Evolutionary conservation across 2,888 invertebrate genomes (phyloP).

Genomic region (Boloria euphrosyne): DNA sequence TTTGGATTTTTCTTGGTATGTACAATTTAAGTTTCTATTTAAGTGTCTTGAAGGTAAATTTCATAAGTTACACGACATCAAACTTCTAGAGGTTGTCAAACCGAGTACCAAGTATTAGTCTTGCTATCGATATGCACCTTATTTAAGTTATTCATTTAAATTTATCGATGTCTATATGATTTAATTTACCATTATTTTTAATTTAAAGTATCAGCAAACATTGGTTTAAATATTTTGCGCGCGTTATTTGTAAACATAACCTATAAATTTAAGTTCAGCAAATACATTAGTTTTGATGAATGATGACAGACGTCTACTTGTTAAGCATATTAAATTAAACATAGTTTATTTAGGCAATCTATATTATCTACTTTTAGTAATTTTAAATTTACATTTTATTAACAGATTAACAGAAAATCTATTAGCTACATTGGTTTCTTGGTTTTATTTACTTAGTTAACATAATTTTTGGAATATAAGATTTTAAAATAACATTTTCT

Average conservation of each 20-base stretch:
- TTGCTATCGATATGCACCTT: not conserved
- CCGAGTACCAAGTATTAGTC: conserved; percentile 49
- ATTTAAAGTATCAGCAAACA: conserved; percentile 29
- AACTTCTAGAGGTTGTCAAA: conserved; percentile 65
- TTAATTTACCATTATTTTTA: not conserved
- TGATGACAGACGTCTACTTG: too few relatives aligned
- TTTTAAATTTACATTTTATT: too few relatives aligned
- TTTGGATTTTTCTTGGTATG: conserved; percentile 53
- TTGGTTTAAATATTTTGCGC: conserved; percentile 36
- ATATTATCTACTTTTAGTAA: too few relatives aligned
- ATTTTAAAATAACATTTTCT: too few relatives aligned
- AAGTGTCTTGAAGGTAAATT: conserved; percentile 9
- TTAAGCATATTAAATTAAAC: too few relatives aligned
- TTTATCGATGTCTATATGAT: not conserved
- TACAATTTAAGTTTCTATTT: conserved; percentile 47
- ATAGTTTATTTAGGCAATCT: too few relatives aligned
- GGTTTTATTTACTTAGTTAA: too few relatives aligned
- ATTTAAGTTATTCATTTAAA: not conserved
- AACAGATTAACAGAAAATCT: too few relatives aligned
- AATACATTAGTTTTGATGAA: not conserved
- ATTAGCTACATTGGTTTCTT: too few relatives aligned
- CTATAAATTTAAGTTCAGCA: conserved; percentile 54
- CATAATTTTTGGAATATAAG: too few relatives aligned
- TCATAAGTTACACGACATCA: conserved; percentile 54
- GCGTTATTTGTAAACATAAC: conserved; percentile 76